Conservation (phyloP, 2,797 vertebrate species). For the Aldrovandia affinis region DNA sequence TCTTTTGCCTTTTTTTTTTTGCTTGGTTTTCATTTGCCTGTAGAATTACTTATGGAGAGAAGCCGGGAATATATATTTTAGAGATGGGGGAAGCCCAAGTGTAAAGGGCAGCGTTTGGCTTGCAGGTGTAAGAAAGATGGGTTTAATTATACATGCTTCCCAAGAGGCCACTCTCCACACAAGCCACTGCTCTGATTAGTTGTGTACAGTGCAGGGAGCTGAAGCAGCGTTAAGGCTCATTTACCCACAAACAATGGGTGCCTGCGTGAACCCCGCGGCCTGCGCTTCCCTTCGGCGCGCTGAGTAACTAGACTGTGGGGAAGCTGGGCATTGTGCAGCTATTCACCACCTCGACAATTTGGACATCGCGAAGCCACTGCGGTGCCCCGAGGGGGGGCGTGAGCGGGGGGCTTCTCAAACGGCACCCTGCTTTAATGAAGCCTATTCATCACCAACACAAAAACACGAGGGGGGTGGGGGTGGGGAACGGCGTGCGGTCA, state of each 20-base stretch:
- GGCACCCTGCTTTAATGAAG: conserved; percentile 41
- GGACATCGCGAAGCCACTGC: conserved; percentile 40
- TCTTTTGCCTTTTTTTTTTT: not conserved
- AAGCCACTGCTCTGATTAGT: conserved; percentile 59
- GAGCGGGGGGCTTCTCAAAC: conserved; percentile 29
- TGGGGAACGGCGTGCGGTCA: no score
- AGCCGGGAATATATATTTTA: not conserved
- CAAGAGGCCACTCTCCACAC: conserved; percentile 42
- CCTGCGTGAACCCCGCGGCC: conserved; percentile 28
- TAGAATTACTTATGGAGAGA: conserved; percentile 24
- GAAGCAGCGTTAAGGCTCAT: conserved; percentile 53
- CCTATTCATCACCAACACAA: conserved; percentile 43
- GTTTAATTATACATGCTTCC: conserved; percentile 59
- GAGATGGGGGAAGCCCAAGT: not conserved
- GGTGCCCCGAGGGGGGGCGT: conserved; percentile 12
- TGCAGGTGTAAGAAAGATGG: conserved; percentile 62
- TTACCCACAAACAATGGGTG: conserved; percentile 49
- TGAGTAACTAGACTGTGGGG: conserved; percentile 50
- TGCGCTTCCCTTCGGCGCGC: conserved; percentile 55
- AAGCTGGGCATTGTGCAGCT: conserved; percentile 48
- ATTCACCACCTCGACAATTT: conserved; percentile 40
- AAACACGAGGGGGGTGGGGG: not conserved
- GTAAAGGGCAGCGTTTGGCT: conserved; percentile 27
- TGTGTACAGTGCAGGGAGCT: conserved; percentile 45
- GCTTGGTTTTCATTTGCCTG: conserved; percentile 5